Percentiles rank a stretch among this genome's conserved stretches.
These are phyloP conservation scores for Sebastes hopkinsi DNA, from an alignment of 2,797 vertebrate genomes.

Conservation along the genomic window DNA sequence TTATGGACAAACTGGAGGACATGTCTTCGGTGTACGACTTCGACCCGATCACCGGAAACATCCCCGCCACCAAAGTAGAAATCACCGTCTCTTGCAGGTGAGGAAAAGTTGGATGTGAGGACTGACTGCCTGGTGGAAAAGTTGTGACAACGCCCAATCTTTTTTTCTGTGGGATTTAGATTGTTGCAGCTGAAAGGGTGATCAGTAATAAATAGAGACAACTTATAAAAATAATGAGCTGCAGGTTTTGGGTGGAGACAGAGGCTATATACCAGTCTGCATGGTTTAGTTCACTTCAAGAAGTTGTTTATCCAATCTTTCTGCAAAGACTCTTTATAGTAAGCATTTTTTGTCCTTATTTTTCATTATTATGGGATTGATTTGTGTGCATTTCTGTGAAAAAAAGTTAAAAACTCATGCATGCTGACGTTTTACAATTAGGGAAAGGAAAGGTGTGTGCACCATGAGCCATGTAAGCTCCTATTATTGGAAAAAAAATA, in stretches of 20 bases:
- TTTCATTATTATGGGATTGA: background rate
- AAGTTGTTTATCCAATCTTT: background rate
- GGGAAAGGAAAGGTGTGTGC: background rate
- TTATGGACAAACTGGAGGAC: slow-evolving; percentile 90
- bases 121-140: slow-evolving; percentile 35
- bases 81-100: slow-evolving; percentile 97
- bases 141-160: slow-evolving; percentile 58
- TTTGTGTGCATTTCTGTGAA: background rate
- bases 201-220: background rate
- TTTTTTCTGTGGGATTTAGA: background rate
- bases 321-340: background rate
- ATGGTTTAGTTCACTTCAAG: background rate
- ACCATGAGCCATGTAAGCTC: background rate
- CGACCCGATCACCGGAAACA: slow-evolving; percentile 90
- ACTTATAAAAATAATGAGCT: background rate
- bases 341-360: background rate
- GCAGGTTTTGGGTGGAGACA: background rate
- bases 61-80: slow-evolving; percentile 96
- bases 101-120: slow-evolving; percentile 66
- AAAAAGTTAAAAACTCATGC: background rate
- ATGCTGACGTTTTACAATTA: background rate
- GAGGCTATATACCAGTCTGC: background rate
- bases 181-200: background rate
- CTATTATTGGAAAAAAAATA: background rate
- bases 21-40: slow-evolving; percentile 91